Base-by-base conservation (phyloP, 2,888 invertebrate species). In the Asteroscopus sphinx region DNA sequence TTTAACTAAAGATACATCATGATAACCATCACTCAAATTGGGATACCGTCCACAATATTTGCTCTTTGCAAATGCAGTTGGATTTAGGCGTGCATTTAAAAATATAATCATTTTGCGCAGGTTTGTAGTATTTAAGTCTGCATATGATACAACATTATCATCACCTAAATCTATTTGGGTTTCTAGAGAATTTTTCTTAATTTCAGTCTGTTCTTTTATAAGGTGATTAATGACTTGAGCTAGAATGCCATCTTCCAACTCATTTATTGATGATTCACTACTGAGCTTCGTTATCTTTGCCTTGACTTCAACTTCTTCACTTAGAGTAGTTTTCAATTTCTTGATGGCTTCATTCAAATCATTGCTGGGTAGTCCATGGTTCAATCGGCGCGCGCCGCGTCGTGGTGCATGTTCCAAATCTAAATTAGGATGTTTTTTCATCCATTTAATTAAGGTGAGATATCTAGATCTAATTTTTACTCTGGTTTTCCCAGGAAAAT, bases 401-500 rank as follows among this genome's bases (percentile, higher is more conserved):
- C 94, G 86, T 0, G 92, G 94, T 59, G 92, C 92, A 41, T 81
- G 70, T 13, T 76, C 59, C 3, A 95, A 63, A 42, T 87, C 86
- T 12, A 74, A 56, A 47, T 91, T 72, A 0, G 95, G 95, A 84
- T 95, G 79, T 17, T 87, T 85, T 51, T 89, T 85, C 44, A 95
- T 85, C 89, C 94, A 95, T 57, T 87, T 91, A 41, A 88, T 77
- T n/a, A 96, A 91, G 0, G 95, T 94, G 0, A 83, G 39, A 77
- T 95, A 95, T 17, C 97, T 94, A 45, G 96, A 95, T 32, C 96
- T 92, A 44, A 96, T 89, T 73, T 96, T 95, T 1, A 91, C 92
- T 37, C 96, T 89, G 30, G 93, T 93, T 76, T 95, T 95, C 3
- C 94, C 91, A 6, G 93, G 89, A 56, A 97, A 92, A 62, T 87